These are phyloP conservation scores for Macrotrachela quadricornifera DNA, from an alignment of 1,140 invertebrate genomes.

Conservation along the genomic window DNA sequence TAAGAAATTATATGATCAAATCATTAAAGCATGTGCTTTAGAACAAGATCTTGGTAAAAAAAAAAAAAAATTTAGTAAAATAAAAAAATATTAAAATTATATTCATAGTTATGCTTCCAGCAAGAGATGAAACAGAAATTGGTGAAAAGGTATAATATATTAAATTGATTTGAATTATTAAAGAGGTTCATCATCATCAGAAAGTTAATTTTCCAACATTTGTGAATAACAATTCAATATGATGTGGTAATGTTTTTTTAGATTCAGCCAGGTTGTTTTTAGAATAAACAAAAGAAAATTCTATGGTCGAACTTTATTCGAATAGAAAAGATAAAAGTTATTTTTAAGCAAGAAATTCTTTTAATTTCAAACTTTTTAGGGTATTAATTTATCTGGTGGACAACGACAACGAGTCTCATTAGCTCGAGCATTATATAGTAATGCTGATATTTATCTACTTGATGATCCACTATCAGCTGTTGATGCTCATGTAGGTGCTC, in stretches of 20 bases:
- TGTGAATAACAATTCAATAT: too few species aligned
- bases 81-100: conserved; percentile 3
- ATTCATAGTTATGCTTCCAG: conserved; percentile 12
- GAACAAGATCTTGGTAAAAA: conserved; percentile 10
- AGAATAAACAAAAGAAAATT: too few species aligned
- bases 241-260: too few species aligned
- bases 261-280: too few species aligned
- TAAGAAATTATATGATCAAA: conserved; percentile 5
- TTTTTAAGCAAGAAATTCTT: too few species aligned
- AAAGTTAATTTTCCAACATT: too few species aligned
- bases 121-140: background rate
- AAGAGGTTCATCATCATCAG: too few species aligned
- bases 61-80: background rate
- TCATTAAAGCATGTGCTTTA: conserved; percentile 3
- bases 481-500: conserved; percentile 29
- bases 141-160: background rate
- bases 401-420: conserved; percentile 19
- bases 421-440: conserved; percentile 17
- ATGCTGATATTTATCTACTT: conserved; percentile 31
- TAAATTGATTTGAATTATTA: too few species aligned
- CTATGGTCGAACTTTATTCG: too few species aligned
- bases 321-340: too few species aligned
- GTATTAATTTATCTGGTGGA: conserved; percentile 22
- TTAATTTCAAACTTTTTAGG: background rate
- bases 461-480: conserved; percentile 36